Evolutionary conservation across 2,888 invertebrate species (phyloP).

Genomic region (Lasioglossum lativentre): DNA sequence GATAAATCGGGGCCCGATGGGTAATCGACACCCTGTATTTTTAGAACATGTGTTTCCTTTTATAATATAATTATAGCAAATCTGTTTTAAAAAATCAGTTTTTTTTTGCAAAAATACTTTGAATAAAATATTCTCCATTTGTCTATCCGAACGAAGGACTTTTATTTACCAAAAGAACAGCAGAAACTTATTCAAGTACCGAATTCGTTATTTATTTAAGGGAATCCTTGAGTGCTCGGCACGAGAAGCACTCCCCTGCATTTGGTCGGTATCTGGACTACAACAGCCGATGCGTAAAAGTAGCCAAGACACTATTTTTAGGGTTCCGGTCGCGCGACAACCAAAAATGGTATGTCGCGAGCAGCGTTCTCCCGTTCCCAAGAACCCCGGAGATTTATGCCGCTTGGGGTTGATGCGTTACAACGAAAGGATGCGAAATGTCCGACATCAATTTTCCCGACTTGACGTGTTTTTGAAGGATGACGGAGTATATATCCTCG

Average conservation of each 20-base stretch:
- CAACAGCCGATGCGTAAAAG: not conserved
- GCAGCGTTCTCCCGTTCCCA: not conserved
- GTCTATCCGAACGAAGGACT: no score
- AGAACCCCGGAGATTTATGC: constrained; percentile 18
- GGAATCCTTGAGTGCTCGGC: no score
- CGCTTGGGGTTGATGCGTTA: not conserved
- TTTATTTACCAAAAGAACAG: no score
- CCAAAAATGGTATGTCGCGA: constrained; percentile 33
- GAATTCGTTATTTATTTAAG: no score
- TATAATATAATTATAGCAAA: no score
- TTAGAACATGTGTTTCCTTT: no score
- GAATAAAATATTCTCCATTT: no score
- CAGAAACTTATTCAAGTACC: no score
- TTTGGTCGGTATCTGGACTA: constrained; percentile 19
- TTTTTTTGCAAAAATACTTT: no score
- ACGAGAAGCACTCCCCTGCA: not conserved
- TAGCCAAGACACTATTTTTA: constrained; percentile 41
- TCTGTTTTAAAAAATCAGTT: no score
- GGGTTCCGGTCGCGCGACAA: constrained; percentile 16
- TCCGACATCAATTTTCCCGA: not conserved
- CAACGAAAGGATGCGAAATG: constrained; percentile 5
- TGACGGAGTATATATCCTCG: constrained; percentile 3
- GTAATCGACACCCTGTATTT: no score
- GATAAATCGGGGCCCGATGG: no score
- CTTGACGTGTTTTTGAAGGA: constrained; percentile 6